Evolutionary conservation across 1,140 invertebrate species (phyloP).

Genomic region (Euglossa dilemma): DNA sequence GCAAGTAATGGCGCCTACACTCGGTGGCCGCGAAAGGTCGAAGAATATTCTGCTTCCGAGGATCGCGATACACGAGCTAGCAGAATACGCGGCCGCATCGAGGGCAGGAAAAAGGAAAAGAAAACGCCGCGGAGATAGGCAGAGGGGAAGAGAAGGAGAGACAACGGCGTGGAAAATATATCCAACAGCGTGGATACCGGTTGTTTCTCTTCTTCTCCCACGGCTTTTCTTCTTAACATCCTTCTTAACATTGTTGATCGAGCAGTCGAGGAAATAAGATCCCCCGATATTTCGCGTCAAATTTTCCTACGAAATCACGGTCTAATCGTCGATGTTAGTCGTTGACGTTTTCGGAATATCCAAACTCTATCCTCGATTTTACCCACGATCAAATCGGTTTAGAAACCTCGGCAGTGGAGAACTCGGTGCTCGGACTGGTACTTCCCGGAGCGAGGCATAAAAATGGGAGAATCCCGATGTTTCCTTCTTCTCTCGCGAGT

Average conservation of each 20-base stretch:
- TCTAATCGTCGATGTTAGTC: too few relatives aligned
- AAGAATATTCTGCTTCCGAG: slow-evolving; percentile 64
- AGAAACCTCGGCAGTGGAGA: too few relatives aligned
- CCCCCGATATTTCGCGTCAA: not conserved
- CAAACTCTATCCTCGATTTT: too few relatives aligned
- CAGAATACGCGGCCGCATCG: slow-evolving; percentile 37
- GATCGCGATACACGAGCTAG: slow-evolving; percentile 41
- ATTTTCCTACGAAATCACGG: not conserved
- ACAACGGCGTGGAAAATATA: slow-evolving; percentile 29
- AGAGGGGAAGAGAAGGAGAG: not conserved
- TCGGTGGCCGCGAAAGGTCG: slow-evolving; percentile 66
- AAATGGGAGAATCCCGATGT: not conserved
- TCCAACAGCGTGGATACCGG: slow-evolving; percentile 30
- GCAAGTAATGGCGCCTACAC: slow-evolving; percentile 72
- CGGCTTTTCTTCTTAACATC: slow-evolving; percentile 52
- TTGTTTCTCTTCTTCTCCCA: slow-evolving; percentile 34
- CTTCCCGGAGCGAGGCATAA: too few relatives aligned
- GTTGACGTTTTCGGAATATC: not conserved
- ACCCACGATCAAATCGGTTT: too few relatives aligned
- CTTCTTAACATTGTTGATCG: slow-evolving; percentile 32
- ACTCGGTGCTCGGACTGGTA: too few relatives aligned
- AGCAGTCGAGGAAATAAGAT: slow-evolving; percentile 31
- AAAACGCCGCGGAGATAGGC: not conserved
- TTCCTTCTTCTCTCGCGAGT: too few relatives aligned
- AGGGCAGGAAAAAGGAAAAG: slow-evolving; percentile 21